These are phyloP conservation scores for Microcebus griseorufus DNA, from an alignment of 2,113 vertebrate species.

Conservation along the genomic window DNA sequence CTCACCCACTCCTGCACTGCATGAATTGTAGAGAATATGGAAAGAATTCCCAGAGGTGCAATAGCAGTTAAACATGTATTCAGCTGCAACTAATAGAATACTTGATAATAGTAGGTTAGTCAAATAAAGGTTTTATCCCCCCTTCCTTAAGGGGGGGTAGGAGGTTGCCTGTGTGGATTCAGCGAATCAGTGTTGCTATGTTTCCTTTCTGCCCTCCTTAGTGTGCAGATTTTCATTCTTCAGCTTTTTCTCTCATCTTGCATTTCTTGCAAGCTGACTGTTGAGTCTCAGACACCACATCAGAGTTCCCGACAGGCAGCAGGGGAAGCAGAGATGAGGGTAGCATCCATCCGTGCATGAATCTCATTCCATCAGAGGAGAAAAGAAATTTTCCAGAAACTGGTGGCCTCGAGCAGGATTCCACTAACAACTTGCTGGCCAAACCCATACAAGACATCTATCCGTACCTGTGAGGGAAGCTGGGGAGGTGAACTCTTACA, in stretches of 20 bases:
- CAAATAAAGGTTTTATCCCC: neutral
- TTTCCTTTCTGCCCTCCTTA: neutral
- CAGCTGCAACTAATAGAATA: slow-evolving; percentile 34
- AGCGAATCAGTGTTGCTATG: neutral
- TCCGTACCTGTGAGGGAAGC: neutral
- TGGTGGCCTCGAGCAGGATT: neutral
- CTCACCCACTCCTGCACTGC: neutral
- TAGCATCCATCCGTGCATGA: neutral
- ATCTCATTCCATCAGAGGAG: neutral
- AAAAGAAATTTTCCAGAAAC: neutral
- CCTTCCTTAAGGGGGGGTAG: neutral
- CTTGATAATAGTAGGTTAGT: neutral
- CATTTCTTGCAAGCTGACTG: neutral
- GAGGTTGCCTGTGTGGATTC: neutral
- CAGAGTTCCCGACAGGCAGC: neutral
- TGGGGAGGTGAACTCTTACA: neutral
- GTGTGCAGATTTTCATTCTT: neutral
- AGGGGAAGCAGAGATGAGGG: neutral
- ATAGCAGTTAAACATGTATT: neutral
- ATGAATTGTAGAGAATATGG: neutral
- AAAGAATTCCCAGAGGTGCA: neutral
- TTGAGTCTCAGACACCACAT: neutral
- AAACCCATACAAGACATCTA: neutral
- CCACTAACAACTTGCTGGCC: neutral
- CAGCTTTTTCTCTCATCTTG: neutral